Percentiles rank a stretch among this genome's conserved stretches.
These are phyloP conservation scores for Phenganax marumi DNA, from an alignment of 92 coral and sea anemone genomes.

Conservation along the genomic window DNA sequence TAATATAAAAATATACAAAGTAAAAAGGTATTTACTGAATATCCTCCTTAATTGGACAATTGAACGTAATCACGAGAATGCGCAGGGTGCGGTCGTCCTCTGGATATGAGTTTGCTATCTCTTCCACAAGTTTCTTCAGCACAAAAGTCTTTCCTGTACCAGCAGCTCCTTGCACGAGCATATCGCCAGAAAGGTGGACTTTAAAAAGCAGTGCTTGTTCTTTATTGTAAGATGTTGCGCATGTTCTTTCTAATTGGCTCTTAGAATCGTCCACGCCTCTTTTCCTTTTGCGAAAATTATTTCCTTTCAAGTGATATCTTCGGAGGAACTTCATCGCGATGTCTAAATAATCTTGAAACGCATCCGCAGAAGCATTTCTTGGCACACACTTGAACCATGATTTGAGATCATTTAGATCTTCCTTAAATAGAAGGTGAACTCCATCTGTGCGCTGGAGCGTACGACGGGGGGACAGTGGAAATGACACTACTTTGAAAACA, in stretches of 20 bases:
- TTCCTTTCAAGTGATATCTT: background rate
- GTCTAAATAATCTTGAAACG: background rate
- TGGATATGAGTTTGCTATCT: background rate
- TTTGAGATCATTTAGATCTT: background rate
- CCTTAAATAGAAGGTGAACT: constrained; percentile 18
- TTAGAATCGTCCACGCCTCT: background rate
- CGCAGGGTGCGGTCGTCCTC: background rate
- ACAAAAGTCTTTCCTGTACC: constrained; percentile 25
- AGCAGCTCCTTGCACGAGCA: constrained; percentile 14
- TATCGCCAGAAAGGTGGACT: background rate
- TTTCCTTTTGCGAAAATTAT: background rate
- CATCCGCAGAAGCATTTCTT: background rate
- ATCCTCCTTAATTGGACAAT: constrained; percentile 13
- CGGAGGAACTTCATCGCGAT: background rate
- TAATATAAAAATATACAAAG: background rate
- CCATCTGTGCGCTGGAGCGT: background rate
- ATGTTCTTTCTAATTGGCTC: background rate
- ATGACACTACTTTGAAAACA: too few species aligned
- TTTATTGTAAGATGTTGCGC: background rate
- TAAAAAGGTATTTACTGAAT: background rate
- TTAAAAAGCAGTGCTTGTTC: constrained; percentile 12
- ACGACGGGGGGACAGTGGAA: constrained; percentile 9
- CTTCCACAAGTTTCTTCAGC: background rate
- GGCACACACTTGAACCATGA: background rate
- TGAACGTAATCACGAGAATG: constrained; percentile 21